phyloP scores from a whole-genome alignment of 2,797 vertebrate species.

The Sternotherus odoratus region DNA sequence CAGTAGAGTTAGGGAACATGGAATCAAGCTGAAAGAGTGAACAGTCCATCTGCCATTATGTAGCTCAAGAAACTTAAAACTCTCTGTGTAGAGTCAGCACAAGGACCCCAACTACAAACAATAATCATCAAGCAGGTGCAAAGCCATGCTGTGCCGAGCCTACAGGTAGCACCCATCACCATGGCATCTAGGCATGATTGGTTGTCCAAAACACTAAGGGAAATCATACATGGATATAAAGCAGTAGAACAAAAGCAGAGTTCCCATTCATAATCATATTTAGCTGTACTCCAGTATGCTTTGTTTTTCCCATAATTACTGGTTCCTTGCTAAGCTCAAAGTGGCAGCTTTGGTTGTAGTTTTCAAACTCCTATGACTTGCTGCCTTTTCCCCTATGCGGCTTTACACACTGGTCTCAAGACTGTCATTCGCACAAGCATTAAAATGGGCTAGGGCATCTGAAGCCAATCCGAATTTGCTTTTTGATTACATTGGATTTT shows the following conservation, averaged over 20 bases:
- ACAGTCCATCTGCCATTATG: too few relatives aligned
- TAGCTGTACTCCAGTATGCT: accelerated
- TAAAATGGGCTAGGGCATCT: not conserved
- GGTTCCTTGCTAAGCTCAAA: not conserved
- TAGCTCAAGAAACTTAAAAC: too few relatives aligned
- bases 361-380: accelerated
- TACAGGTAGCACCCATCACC: not conserved
- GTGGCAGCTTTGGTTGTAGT: accelerated
- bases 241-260: not conserved
- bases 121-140: not conserved
- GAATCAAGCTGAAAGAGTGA: too few relatives aligned
- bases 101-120: too few relatives aligned
- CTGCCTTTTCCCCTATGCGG: not conserved
- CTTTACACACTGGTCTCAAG: not conserved
- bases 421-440: not conserved
- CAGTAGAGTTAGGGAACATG: too few relatives aligned
- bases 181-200: not conserved
- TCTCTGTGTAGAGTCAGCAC: too few relatives aligned
- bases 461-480: conserved; percentile 9
- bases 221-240: accelerated
- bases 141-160: not conserved
- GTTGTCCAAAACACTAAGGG: not conserved
- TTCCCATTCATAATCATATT: not conserved
- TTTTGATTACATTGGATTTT: not conserved
- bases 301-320: accelerated